These are phyloP conservation scores for Halictus rubicundus DNA, from an alignment of 1,140 invertebrate genomes.

Conservation along the genomic window DNA sequence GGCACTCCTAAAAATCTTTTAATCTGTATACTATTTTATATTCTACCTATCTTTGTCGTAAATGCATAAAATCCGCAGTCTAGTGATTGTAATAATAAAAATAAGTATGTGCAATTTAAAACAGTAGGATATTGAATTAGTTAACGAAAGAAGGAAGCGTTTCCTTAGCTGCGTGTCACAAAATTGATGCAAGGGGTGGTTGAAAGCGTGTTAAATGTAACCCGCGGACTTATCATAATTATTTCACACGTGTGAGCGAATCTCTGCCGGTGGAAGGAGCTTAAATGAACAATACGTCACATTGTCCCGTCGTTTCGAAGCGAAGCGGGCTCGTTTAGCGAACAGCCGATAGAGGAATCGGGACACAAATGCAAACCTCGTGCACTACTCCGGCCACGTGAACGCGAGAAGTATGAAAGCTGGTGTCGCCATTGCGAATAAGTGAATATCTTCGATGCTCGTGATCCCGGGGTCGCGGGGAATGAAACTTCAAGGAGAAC, in stretches of 20 bases:
- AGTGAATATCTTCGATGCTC: too few species aligned
- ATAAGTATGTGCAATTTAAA: too few species aligned
- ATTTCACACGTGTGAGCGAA: neutral
- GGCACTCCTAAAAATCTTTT: too few species aligned
- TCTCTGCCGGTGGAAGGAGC: neutral
- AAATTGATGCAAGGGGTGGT: too few species aligned
- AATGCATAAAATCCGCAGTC: too few species aligned
- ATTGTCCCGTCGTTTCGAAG: neutral
- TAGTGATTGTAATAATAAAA: too few species aligned
- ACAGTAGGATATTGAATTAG: too few species aligned
- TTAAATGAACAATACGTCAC: neutral
- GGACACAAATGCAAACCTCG: neutral
- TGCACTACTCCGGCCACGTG: neutral
- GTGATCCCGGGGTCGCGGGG: too few species aligned
- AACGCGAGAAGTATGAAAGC: neutral
- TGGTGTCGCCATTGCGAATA: neutral
- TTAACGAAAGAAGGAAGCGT: too few species aligned
- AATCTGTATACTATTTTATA: too few species aligned
- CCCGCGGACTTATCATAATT: neutral
- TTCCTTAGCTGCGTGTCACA: too few species aligned
- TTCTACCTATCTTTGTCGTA: too few species aligned
- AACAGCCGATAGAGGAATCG: neutral
- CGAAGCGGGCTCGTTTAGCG: neutral
- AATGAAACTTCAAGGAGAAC: neutral
- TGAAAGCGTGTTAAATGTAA: neutral